phyloP scores from a whole-genome alignment of 2,888 invertebrate species.

The Drosophila differens region DNA sequence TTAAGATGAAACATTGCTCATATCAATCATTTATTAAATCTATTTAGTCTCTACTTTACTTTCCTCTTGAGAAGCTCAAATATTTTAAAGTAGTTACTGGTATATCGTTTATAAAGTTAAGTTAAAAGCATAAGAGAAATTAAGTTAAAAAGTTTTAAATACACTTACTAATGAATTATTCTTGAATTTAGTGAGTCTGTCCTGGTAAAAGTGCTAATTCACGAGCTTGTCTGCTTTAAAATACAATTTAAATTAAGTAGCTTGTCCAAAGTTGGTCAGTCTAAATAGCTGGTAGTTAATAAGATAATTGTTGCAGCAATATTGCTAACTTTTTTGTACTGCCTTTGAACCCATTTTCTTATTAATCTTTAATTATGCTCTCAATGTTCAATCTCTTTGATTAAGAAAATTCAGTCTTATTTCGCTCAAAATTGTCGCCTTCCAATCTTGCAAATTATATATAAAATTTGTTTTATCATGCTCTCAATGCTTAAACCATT shows the following conservation, averaged over 20 bases:
- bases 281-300: neutral
- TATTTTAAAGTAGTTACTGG: neutral
- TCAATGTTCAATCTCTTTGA: no score
- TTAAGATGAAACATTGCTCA: accelerated
- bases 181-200: neutral
- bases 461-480: no score
- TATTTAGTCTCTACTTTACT: neutral
- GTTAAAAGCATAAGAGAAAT: neutral
- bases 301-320: neutral
- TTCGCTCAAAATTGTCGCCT: no score
- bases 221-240: neutral
- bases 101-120: neutral
- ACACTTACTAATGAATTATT: neutral
- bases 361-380: no score
- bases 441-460: no score
- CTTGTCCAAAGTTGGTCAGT: neutral
- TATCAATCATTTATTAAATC: neutral
- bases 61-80: neutral
- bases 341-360: neutral
- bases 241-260: neutral
- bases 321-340: neutral
- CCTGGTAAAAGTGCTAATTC: neutral
- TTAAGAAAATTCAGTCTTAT: no score
- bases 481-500: neutral
- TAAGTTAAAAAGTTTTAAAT: neutral